These are phyloP conservation scores for Caenorhabditis parvicauda DNA, from an alignment of 2,888 invertebrate genomes.

Conservation along the genomic window DNA sequence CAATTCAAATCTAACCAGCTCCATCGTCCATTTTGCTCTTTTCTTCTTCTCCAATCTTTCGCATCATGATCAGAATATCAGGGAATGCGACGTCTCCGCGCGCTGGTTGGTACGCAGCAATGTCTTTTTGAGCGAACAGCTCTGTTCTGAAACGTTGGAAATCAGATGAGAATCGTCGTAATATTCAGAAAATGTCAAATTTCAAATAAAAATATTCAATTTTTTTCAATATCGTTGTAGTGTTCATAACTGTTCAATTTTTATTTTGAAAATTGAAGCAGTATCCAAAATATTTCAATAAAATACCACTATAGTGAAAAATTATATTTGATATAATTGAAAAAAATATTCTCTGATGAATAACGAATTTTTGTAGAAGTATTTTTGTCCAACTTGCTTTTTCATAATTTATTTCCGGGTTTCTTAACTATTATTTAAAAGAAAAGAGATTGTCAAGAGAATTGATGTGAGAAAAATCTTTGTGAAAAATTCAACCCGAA, in stretches of 20 bases:
- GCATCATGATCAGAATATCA: constrained; percentile 95
- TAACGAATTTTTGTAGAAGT: too few relatives aligned
- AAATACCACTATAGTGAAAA: too few relatives aligned
- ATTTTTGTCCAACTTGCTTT: too few relatives aligned
- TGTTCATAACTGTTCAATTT: too few relatives aligned
- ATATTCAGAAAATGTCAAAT: too few relatives aligned
- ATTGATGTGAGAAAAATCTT: neutral
- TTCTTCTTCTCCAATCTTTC: constrained; percentile 65
- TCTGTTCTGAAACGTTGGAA: constrained; percentile 36
- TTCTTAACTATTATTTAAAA: neutral
- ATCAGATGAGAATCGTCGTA: neutral
- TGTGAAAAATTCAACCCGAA: neutral
- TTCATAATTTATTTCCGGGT: too few relatives aligned
- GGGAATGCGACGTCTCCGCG: constrained; percentile 96
- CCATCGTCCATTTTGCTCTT: constrained; percentile 13
- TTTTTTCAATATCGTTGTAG: neutral
- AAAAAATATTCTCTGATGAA: too few relatives aligned
- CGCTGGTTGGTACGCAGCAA: constrained; percentile 77
- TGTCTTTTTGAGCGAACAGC: constrained; percentile 87
- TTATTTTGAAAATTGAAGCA: too few relatives aligned
- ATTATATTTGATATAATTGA: too few relatives aligned
- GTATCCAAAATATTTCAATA: too few relatives aligned
- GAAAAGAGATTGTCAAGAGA: neutral
- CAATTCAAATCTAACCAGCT: neutral
- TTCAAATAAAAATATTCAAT: neutral